Evolutionary conservation across 2,888 invertebrate species (phyloP).

Genomic region (Hyalella azteca): DNA sequence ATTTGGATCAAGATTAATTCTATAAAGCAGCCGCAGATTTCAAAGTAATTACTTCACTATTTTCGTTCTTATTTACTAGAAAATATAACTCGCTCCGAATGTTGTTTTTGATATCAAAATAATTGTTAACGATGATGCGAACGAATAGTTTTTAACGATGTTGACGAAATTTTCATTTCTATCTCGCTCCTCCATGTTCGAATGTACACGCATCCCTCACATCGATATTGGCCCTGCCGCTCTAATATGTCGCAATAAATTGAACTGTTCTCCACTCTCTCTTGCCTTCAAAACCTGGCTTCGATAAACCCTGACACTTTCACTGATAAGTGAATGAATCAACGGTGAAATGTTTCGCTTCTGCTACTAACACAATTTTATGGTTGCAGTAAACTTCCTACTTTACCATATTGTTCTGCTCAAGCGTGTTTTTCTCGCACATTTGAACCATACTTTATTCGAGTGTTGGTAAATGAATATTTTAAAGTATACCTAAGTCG

Average conservation of each 20-base stretch:
- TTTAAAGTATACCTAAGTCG: background rate
- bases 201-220: background rate
- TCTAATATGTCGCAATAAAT: conserved; percentile 3
- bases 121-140: too few species aligned
- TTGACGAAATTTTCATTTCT: too few species aligned
- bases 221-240: background rate
- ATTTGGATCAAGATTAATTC: too few species aligned
- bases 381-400: background rate
- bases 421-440: too few species aligned
- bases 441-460: too few species aligned
- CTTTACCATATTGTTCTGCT: conserved; percentile 4
- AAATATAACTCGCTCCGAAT: too few species aligned
- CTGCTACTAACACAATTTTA: background rate
- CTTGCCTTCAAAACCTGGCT: background rate
- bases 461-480: too few species aligned
- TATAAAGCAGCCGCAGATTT: too few species aligned
- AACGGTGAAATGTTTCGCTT: background rate
- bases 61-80: too few species aligned
- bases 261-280: background rate
- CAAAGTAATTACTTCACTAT: too few species aligned
- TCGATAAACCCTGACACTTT: conserved; percentile 22
- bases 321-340: conserved; percentile 34
- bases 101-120: too few species aligned
- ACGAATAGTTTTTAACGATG: too few species aligned
- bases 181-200: background rate